A percentile compares a stretch with the other conserved stretches of the same genome.
These are phyloP conservation scores for Petrolisthes manimaculis DNA, from an alignment of 2,888 invertebrate species.

Conservation along the genomic window DNA sequence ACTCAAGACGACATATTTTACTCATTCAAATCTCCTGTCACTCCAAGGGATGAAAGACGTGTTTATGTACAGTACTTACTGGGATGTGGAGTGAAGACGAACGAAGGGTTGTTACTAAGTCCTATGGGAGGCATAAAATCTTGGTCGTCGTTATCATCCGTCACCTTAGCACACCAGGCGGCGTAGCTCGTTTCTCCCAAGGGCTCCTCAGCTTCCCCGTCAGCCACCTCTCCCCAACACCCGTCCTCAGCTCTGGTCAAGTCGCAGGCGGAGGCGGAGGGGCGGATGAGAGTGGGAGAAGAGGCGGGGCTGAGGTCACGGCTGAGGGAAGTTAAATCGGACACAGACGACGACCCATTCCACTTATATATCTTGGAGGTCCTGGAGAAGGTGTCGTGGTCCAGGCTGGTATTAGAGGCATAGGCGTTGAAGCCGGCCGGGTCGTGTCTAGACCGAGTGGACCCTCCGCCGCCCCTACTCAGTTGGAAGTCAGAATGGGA, in stretches of 20 bases:
- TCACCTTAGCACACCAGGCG: conserved; percentile 47
- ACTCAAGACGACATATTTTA: not conserved
- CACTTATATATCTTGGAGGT: conserved; percentile 55
- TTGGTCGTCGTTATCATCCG: conserved; percentile 37
- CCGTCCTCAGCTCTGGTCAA: conserved; percentile 16
- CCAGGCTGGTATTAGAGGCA: conserved; percentile 57
- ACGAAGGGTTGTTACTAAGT: conserved; percentile 3
- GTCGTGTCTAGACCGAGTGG: not conserved
- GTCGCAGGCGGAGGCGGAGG: conserved; percentile 53
- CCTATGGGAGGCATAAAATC: conserved; percentile 35
- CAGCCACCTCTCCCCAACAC: not conserved
- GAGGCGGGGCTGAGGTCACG: conserved; percentile 39
- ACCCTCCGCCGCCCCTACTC: not conserved
- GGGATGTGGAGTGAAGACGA: conserved; percentile 28
- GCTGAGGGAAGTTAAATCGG: conserved; percentile 58
- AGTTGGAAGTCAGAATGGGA: not conserved
- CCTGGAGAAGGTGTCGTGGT: conserved; percentile 60
- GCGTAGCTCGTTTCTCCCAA: conserved; percentile 49
- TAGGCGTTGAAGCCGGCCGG: conserved; percentile 51
- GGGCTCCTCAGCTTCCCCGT: not conserved
- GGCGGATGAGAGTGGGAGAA: conserved; percentile 1
- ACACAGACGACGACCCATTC: conserved; percentile 60
- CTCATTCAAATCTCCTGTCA: no score
- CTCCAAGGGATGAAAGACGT: not conserved
- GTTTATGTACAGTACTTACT: conserved; percentile 35